Conservation (phyloP, 2,797 vertebrate genomes). For the Hapalemur alaotrensis region DNA sequence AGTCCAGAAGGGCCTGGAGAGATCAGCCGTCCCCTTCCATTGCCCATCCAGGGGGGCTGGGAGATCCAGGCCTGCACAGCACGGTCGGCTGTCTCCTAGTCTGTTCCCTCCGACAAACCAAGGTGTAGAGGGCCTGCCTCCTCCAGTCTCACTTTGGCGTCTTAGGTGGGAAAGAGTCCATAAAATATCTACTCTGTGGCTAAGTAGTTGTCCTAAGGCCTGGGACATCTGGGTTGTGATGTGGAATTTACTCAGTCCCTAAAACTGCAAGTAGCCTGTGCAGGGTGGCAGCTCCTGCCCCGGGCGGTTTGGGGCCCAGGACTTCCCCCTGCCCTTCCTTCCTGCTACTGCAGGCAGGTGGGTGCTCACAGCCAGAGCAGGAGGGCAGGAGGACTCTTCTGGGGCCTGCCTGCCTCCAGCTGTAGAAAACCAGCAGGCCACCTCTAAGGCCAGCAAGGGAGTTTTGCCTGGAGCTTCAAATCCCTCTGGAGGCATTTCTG, state of each 20-base stretch:
- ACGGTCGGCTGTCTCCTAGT: background rate
- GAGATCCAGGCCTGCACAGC: background rate
- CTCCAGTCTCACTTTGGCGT: background rate
- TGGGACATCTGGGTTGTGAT: background rate
- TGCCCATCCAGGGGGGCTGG: background rate
- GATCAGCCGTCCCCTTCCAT: rapidly evolving
- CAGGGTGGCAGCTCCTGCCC: background rate
- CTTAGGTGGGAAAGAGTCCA: background rate
- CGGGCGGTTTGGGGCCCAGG: background rate
- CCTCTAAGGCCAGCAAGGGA: background rate
- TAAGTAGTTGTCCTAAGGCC: background rate
- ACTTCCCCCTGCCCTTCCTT: background rate
- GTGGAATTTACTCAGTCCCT: background rate
- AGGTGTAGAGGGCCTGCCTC: background rate
- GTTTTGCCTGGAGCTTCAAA: background rate
- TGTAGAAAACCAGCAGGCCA: background rate
- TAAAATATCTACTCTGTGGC: background rate
- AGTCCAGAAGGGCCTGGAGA: background rate
- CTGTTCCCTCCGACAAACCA: background rate
- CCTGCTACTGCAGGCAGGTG: background rate
- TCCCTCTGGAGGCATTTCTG: background rate
- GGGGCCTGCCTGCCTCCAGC: background rate
- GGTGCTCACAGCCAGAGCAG: background rate
- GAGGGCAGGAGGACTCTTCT: background rate
- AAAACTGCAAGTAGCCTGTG: background rate